A percentile compares a stretch with the other conserved stretches of the same genome.
phyloP scores from a whole-genome alignment of 2,888 invertebrate genomes.

The Sussaba pulchella region DNA sequence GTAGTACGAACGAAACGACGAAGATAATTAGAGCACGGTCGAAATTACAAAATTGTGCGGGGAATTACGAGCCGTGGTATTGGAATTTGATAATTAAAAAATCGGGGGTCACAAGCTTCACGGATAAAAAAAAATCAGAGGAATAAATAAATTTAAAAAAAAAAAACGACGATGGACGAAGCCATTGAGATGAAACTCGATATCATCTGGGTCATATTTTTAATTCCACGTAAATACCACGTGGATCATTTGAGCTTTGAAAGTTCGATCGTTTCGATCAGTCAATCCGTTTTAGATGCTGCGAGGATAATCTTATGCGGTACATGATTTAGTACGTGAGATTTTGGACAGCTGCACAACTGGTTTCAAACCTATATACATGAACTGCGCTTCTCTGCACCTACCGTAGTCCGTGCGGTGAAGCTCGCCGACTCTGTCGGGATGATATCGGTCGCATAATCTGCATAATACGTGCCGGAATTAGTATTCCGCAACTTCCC shows the following conservation, averaged over 20 bases:
- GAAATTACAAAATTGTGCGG: not conserved
- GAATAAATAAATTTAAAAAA: no score
- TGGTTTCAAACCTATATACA: not conserved
- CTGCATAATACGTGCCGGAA: constrained; percentile 64
- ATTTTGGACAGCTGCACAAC: constrained; percentile 2
- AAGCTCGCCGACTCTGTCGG: constrained; percentile 18
- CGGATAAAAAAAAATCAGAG: no score
- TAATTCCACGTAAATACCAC: constrained; percentile 6
- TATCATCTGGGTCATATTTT: not conserved
- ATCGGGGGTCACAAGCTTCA: no score
- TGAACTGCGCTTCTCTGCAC: not conserved
- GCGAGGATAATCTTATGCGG: not conserved
- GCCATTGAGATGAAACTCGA: not conserved
- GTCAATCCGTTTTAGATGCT: constrained; percentile 21
- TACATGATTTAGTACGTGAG: constrained; percentile 26
- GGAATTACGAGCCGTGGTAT: not conserved
- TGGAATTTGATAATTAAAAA: constrained; percentile 24
- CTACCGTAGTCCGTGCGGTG: constrained; percentile 3
- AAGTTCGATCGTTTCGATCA: constrained; percentile 16
- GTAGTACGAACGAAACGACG: not conserved
- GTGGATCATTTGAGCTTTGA: constrained; percentile 18
- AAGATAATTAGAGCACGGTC: constrained; percentile 5
- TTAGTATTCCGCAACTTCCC: constrained; percentile 61
- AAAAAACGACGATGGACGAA: constrained; percentile 9
- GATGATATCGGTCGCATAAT: constrained; percentile 55